Evolutionary conservation across 2,797 vertebrate species (phyloP).

Genomic region (Pipistrellus nathusii): DNA sequence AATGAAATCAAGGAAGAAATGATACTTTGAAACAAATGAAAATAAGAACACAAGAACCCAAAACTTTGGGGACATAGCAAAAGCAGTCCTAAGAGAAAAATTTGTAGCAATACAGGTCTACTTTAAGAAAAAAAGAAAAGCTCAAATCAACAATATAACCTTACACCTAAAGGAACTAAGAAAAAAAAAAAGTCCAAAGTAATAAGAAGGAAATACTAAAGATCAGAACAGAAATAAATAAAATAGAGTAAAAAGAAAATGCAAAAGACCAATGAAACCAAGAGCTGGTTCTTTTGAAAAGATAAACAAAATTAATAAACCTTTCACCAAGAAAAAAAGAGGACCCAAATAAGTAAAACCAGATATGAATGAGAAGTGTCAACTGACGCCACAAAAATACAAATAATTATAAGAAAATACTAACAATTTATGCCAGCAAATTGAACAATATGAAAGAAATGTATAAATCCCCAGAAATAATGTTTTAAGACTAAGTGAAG

Average conservation of each 20-base stretch:
- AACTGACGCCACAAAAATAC: neutral
- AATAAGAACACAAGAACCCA: neutral
- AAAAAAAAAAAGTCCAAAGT: neutral
- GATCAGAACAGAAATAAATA: neutral
- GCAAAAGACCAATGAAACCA: neutral
- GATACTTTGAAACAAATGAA: neutral
- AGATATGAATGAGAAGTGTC: neutral
- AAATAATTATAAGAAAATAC: neutral
- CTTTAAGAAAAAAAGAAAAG: neutral
- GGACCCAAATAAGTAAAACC: neutral
- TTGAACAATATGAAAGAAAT: neutral
- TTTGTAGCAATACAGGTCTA: neutral
- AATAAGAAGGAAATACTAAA: neutral
- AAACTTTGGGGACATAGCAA: neutral
- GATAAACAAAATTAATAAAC: neutral
- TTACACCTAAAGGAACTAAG: neutral
- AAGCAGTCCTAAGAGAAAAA: neutral
- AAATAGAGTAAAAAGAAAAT: neutral
- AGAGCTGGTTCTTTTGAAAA: neutral
- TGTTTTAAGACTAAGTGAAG: neutral
- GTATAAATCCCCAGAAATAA: neutral
- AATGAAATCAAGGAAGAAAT: neutral
- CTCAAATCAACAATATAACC: neutral
- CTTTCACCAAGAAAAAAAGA: neutral
- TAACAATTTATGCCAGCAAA: neutral